Evolutionary conservation across 2,888 invertebrate genomes (phyloP).

Genomic region (Aelia acuminata): DNA sequence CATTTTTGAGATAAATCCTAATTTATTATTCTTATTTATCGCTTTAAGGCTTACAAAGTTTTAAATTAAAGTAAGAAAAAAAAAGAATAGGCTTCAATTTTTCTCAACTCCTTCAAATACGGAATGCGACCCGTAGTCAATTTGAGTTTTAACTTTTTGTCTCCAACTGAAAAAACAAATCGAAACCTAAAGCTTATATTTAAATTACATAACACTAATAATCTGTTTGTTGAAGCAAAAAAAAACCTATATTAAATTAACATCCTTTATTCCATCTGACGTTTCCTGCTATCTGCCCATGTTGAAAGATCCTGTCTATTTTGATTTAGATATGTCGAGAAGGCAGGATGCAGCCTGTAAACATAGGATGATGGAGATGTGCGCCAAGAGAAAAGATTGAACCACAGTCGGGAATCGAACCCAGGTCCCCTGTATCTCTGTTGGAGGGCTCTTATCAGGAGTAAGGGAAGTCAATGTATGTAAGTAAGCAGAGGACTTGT

Average conservation of each 20-base stretch:
- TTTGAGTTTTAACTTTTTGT: background rate
- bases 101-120: background rate
- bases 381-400: too few relatives aligned
- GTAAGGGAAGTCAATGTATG: too few relatives aligned
- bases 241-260: too few relatives aligned
- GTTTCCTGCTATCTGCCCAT: too few relatives aligned
- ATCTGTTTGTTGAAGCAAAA: too few relatives aligned
- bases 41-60: background rate
- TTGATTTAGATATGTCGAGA: conserved; percentile 14
- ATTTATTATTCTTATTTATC: background rate
- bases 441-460: too few relatives aligned
- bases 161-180: background rate
- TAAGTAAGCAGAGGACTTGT: too few relatives aligned
- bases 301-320: conserved; percentile 30
- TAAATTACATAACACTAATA: too few relatives aligned
- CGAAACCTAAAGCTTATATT: background rate
- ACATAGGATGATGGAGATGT: background rate
- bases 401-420: too few relatives aligned
- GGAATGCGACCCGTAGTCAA: background rate
- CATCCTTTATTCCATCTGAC: too few relatives aligned
- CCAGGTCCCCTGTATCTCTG: too few relatives aligned
- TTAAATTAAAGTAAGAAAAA: too few relatives aligned
- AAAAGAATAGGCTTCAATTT: background rate
- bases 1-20: background rate
- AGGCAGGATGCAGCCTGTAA: conserved; percentile 22